A percentile compares a stretch with the other conserved stretches of the same genome.
These are phyloP conservation scores for Euclidia mi DNA, from an alignment of 2,888 invertebrate species.

Conservation along the genomic window DNA sequence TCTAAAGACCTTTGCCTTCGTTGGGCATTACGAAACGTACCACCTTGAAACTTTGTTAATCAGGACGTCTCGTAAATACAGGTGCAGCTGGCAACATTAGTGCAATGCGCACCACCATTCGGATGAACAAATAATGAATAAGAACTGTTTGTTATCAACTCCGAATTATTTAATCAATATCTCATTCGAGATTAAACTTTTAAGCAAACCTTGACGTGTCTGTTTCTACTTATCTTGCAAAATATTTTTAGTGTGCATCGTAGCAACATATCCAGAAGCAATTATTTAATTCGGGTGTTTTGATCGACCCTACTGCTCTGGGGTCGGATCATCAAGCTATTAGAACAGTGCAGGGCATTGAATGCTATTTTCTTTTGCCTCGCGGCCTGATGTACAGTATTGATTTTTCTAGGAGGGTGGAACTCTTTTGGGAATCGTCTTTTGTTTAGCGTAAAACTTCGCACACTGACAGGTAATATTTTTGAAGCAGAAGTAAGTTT, in stretches of 20 bases:
- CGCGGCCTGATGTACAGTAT: slow-evolving; percentile 44
- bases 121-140: slow-evolving; percentile 28
- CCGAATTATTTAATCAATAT: neutral
- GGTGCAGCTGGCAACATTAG: slow-evolving; percentile 27
- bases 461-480: slow-evolving; percentile 10
- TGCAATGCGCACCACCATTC: slow-evolving; percentile 10
- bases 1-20: slow-evolving; percentile 12
- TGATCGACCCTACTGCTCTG: slow-evolving; percentile 32
- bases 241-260: slow-evolving; percentile 5
- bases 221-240: neutral
- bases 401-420: slow-evolving; percentile 42
- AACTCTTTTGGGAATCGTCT: slow-evolving; percentile 23
- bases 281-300: slow-evolving; percentile 12
- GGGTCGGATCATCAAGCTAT: slow-evolving; percentile 41
- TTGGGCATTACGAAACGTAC: slow-evolving; percentile 3
- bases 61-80: slow-evolving; percentile 15
- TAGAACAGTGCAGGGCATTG: slow-evolving; percentile 42
- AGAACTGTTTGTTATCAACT: neutral
- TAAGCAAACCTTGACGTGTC: neutral
- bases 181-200: neutral
- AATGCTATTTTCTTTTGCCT: slow-evolving; percentile 52
- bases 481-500: slow-evolving; percentile 2
- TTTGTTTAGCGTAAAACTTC: slow-evolving; percentile 25
- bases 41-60: slow-evolving; percentile 20
- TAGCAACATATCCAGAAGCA: slow-evolving; percentile 8